Base-by-base conservation (phyloP, 2,888 invertebrate species). In the Globia sparganii region DNA sequence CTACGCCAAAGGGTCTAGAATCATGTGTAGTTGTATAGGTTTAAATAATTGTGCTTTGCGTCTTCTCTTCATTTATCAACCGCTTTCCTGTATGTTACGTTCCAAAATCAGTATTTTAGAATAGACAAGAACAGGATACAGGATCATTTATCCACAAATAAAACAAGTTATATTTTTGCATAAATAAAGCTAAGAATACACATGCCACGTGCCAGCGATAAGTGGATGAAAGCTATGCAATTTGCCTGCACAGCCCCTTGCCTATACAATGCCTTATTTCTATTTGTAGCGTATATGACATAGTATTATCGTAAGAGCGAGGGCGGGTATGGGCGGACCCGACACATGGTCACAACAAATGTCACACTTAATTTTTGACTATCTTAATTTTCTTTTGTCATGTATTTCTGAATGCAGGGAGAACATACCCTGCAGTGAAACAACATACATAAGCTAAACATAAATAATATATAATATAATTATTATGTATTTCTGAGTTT, bases 261-360 rank as follows among this genome's bases (percentile, higher is more conserved):
- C 37, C 72, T 64, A 25, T 62, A 80, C 73, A 83, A 83, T 80
- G 80, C 73, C 76, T 77, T 88, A 83, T 87, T 83, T 87, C 88
- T 87, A 90, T 83, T 86, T 85, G 86, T 79, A 86, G 78, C 86
- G 71, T 74, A 69, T 84, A 87, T 84, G 83, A 84, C 84, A 85
- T 86, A 69, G 77, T 68, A 87, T 87, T 87, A 82, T 83, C 70
- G 84, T 88, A 90, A 87, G 78, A 74, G 81, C 37, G 86, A 87
- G 90, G 92, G 91, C 88, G 88, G 78, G 75, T 21, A 65, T 84
- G 89, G 94, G 94, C 91, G 92, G 90, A 49, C 34, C 86, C 61
- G 84, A 87, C 95, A 95, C 94, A 94, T 95, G 95, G 90, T 87
- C 90, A 88, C 88, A 93, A 93, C 94, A 94, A 94, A 94, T 94